Percentiles rank a stretch among this genome's conserved stretches.
These are phyloP conservation scores for Chrysolina oricalcia DNA, from an alignment of 2,888 invertebrate genomes.

Conservation along the genomic window DNA sequence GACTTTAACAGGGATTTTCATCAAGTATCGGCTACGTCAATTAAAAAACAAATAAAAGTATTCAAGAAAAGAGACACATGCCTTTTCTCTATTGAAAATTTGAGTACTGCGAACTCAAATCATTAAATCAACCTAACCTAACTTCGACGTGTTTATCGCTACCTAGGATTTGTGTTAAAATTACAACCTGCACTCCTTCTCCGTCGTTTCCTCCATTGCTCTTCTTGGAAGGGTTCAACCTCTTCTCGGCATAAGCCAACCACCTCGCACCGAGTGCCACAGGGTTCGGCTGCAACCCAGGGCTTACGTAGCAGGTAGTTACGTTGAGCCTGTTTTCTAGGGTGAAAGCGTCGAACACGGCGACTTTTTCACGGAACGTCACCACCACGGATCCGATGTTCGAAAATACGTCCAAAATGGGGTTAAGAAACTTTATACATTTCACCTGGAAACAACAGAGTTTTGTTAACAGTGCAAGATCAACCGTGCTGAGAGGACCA, in stretches of 20 bases:
- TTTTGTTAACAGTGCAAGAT: not conserved
- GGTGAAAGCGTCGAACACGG: constrained; percentile 91
- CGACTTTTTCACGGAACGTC: constrained; percentile 91
- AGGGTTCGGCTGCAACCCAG: constrained; percentile 87
- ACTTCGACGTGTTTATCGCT: too few species aligned
- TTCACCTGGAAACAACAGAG: constrained; percentile 77
- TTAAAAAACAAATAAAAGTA: too few species aligned
- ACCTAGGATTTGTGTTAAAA: too few species aligned
- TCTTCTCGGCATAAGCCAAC: constrained; percentile 91
- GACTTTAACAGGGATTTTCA: too few species aligned
- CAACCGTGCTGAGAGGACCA: not conserved
- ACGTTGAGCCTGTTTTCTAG: constrained; percentile 90
- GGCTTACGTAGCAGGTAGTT: constrained; percentile 92
- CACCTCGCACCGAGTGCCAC: constrained; percentile 90
- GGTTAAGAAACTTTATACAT: constrained; percentile 93
- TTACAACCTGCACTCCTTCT: constrained; percentile 69
- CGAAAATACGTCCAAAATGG: constrained; percentile 90
- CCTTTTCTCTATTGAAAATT: too few species aligned
- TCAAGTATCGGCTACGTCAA: too few species aligned
- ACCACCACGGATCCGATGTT: constrained; percentile 91
- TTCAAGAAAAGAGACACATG: too few species aligned
- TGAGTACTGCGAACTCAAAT: too few species aligned
- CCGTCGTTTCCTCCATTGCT: constrained; percentile 90
- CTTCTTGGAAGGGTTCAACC: constrained; percentile 83
- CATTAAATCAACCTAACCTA: too few species aligned